Evolutionary conservation across 1,140 invertebrate genomes (phyloP), one percentile per base, ranked within the genome.

Genomic region (Camponotus vicinus): DNA sequence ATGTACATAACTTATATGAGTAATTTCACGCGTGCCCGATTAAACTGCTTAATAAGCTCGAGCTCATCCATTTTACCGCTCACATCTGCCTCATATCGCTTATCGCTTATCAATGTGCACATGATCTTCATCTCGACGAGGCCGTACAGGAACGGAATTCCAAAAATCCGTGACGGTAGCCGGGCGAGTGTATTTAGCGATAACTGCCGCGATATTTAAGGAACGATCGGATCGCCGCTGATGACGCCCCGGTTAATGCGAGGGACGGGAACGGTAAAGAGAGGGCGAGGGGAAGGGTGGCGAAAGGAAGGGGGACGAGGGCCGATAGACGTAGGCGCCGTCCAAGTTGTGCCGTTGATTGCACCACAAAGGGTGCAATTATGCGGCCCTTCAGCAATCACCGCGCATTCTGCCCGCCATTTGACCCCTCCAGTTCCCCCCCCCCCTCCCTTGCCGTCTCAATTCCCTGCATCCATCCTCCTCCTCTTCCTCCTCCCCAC

Each of bases 311-410:
- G 88, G 89, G 83, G 86, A 85, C 64, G 89, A 83, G 88, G 63
- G 78, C 86, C 82, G 90, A 88, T 91, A 91, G 88, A 91, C 85
- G 76, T 90, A 93, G 92, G 93, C 93, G 91, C 90, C 91, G 92
- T 90, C 92, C 93, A 93, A 95, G 94, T 95, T 95, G 94, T 92
- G 94, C 92, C 93, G 93, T 93, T 95, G 95, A 95, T 95, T 95
- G 95, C 95, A 94, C 94, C 95, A 95, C 94, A 95, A 95, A 95
- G 94, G 94, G 94, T 95, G 94, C 95, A 95, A 95, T 95, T 95
- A 95, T 95, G 95, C 93, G 94, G 94, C 94, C 94, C 95, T 95
- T 93, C 93, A 94, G 94, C 95, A 95, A 95, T 95, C 95, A 95
- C 94, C 94, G 93, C 93, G 94, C 93, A 95, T 95, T 95, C 95